Percentiles rank a stretch among this genome's conserved stretches.
phyloP scores from a whole-genome alignment of 1,140 invertebrate species.

The Thrips palmi region DNA sequence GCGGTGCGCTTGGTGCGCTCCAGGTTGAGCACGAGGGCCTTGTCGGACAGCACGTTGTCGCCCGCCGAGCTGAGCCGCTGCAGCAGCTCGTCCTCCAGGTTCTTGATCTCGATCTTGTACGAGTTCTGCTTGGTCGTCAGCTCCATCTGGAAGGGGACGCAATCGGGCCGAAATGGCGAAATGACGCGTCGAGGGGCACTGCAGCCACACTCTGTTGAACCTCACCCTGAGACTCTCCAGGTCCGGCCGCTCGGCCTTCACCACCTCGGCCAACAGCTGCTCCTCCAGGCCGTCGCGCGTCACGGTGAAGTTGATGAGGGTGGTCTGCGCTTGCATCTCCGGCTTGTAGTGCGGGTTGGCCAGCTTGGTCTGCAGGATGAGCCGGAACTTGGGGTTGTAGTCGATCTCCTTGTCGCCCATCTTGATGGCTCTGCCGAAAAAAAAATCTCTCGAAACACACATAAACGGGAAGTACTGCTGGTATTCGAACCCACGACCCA shows the following conservation, averaged over 20 bases:
- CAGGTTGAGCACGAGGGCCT: slow-evolving; percentile 75
- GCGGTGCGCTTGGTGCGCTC: slow-evolving; percentile 87
- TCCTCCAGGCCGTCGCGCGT: slow-evolving; percentile 84
- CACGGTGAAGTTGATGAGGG: slow-evolving; percentile 88
- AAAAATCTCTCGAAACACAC: slow-evolving; percentile 9
- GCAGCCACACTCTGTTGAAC: neutral
- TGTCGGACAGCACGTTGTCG: slow-evolving; percentile 78
- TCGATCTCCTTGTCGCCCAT: slow-evolving; percentile 87
- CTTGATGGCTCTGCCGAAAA: slow-evolving; percentile 37
- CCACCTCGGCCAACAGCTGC: slow-evolving; percentile 82
- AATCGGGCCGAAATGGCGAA: neutral
- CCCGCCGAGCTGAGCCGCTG: slow-evolving; percentile 71
- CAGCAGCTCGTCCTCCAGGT: slow-evolving; percentile 74
- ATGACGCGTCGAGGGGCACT: neutral
- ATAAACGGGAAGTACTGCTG: neutral
- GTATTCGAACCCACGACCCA: slow-evolving; percentile 20
- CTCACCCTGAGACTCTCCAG: slow-evolving; percentile 47
- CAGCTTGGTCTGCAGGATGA: slow-evolving; percentile 84
- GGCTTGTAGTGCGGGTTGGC: slow-evolving; percentile 93
- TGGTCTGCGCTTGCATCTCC: slow-evolving; percentile 91
- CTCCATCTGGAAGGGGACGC: slow-evolving; percentile 25
- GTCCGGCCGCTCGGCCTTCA: slow-evolving; percentile 83
- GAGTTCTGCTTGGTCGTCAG: slow-evolving; percentile 86
- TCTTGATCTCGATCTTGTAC: slow-evolving; percentile 84
- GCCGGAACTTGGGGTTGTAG: slow-evolving; percentile 62